Conservation (phyloP, 2,113 vertebrate species). For the Stercorarius parasiticus region DNA sequence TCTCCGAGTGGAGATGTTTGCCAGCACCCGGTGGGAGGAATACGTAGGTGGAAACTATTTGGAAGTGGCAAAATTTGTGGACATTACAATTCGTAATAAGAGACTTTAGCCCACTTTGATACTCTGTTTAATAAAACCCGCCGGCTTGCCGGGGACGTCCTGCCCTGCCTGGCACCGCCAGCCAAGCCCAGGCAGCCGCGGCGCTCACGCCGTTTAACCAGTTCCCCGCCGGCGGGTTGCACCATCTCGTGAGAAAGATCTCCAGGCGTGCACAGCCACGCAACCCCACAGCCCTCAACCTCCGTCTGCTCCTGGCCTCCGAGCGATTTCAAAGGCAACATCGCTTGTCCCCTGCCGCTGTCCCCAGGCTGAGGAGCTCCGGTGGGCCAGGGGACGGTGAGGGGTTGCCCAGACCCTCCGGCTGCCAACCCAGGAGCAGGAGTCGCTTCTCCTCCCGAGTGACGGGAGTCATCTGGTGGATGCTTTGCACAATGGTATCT, state of each 20-base stretch:
- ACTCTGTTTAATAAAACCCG: not conserved
- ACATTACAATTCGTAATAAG: slow-evolving; percentile 11
- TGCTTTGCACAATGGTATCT: slow-evolving; percentile 33
- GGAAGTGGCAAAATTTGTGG: slow-evolving; percentile 61
- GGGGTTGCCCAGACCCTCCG: not conserved
- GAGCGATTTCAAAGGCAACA: not conserved
- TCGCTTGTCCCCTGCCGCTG: not conserved
- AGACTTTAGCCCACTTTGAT: slow-evolving; percentile 39
- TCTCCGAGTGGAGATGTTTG: not conserved
- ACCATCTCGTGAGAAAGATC: slow-evolving; percentile 51
- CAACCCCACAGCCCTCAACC: not conserved
- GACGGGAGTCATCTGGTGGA: not conserved
- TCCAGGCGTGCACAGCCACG: not conserved
- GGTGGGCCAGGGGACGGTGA: not conserved
- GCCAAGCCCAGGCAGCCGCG: not conserved
- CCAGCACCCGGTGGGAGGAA: slow-evolving; percentile 48
- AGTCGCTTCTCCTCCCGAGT: not conserved
- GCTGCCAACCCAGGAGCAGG: not conserved
- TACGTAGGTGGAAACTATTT: slow-evolving; percentile 44
- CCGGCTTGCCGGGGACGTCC: not conserved
- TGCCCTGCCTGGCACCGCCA: not conserved
- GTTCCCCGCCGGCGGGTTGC: not conserved
- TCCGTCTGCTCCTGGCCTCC: not conserved
- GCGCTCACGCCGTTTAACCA: slow-evolving; percentile 34
- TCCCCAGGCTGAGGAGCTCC: not conserved